Evolutionary conservation across 2,888 invertebrate genomes (phyloP).

Genomic region (Ditylenchus weischeri): DNA sequence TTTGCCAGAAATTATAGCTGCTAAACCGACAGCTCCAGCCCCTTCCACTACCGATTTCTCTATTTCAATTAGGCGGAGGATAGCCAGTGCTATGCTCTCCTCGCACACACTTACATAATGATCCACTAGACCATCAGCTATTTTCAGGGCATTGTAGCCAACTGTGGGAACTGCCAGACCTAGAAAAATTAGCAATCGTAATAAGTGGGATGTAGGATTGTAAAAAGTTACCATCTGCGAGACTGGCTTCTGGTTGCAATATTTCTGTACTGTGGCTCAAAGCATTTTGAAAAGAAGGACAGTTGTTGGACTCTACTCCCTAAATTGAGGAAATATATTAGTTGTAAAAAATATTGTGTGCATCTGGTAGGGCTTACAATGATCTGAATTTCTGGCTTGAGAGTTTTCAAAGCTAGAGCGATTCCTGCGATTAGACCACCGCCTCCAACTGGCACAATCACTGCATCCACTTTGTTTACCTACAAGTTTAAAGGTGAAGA

Average conservation of each 20-base stretch:
- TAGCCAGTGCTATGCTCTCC: constrained; percentile 63
- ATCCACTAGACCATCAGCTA: constrained; percentile 73
- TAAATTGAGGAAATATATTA: constrained; percentile 37
- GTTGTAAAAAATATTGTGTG: constrained; percentile 12
- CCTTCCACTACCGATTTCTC: constrained; percentile 78
- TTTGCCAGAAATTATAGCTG: constrained; percentile 77
- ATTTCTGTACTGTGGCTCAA: constrained; percentile 57
- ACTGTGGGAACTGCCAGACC: constrained; percentile 79
- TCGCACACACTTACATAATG: constrained; percentile 59
- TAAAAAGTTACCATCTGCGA: constrained; percentile 73
- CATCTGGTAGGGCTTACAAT: constrained; percentile 71
- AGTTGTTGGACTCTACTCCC: constrained; percentile 87
- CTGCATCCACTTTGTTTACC: constrained; percentile 77
- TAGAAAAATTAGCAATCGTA: constrained; percentile 41
- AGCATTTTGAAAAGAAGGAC: constrained; percentile 78
- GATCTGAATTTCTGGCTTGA: constrained; percentile 77
- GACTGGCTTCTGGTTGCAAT: constrained; percentile 65
- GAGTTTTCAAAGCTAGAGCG: constrained; percentile 80
- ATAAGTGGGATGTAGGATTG: not conserved
- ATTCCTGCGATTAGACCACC: constrained; percentile 86
- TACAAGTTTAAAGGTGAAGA: constrained; percentile 6
- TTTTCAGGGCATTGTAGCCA: constrained; percentile 79
- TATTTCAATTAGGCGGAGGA: constrained; percentile 62
- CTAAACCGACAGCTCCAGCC: constrained; percentile 80
- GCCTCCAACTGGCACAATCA: constrained; percentile 89